Percentiles rank a stretch among this genome's conserved stretches.
Conservation (phyloP, 1,140 invertebrate species). For the Drosophila virilis region DNA sequence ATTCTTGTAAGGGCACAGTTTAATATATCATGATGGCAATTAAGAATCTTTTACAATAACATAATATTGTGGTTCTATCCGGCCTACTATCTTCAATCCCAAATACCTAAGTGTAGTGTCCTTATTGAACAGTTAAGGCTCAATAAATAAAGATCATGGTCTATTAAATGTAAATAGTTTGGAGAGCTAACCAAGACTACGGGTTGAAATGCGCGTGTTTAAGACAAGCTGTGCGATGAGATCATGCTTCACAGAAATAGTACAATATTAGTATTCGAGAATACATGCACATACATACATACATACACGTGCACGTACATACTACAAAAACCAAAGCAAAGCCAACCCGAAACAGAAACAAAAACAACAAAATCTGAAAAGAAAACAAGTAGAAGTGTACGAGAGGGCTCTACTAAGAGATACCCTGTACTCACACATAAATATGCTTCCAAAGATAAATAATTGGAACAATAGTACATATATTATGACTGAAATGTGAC, state of each 20-base stretch:
- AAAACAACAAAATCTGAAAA: conserved; percentile 45
- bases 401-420: not conserved
- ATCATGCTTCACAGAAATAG: conserved; percentile 75
- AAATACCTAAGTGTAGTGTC: not conserved
- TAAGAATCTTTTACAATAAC: too few relatives aligned
- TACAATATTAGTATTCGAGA: conserved; percentile 63
- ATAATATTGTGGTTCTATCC: too few relatives aligned
- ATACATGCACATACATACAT: conserved; percentile 46
- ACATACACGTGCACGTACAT: conserved; percentile 45
- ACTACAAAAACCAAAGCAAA: conserved; percentile 50
- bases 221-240: conserved; percentile 68
- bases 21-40: too few relatives aligned
- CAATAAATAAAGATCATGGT: conserved; percentile 6
- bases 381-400: conserved; percentile 20
- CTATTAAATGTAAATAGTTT: conserved; percentile 30
- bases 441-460: not conserved
- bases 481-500: not conserved
- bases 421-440: conserved; percentile 1
- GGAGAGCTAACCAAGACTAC: conserved; percentile 29
- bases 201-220: conserved; percentile 65
- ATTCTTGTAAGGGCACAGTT: too few relatives aligned
- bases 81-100: too few relatives aligned
- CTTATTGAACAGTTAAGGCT: not conserved
- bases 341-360: conserved; percentile 71
- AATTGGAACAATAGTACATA: not conserved